These are phyloP conservation scores for Nowickia ferox DNA, from an alignment of 2,888 invertebrate genomes.

Conservation along the genomic window DNA sequence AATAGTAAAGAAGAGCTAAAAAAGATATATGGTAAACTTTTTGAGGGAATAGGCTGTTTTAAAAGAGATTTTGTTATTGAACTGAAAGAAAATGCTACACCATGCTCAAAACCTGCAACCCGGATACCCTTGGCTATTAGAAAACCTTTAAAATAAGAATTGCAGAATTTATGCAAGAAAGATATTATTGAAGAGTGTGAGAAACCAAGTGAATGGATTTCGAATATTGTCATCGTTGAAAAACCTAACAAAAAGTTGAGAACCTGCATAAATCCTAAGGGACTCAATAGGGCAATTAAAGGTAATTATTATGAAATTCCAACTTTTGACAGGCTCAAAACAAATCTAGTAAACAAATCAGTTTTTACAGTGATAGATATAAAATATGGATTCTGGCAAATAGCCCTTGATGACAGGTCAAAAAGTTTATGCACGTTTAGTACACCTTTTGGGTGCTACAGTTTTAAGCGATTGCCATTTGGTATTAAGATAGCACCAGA, in stretches of 20 bases:
- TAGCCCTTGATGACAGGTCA: constrained; percentile 49
- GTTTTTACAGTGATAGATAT: constrained; percentile 71
- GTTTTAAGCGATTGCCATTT: constrained; percentile 45
- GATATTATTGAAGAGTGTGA: constrained; percentile 36
- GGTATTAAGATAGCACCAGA: constrained; percentile 62
- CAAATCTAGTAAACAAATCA: constrained; percentile 6
- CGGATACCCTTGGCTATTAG: constrained; percentile 42
- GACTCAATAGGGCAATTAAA: no score
- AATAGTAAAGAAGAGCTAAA: not conserved
- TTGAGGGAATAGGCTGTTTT: constrained; percentile 5
- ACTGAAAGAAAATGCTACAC: constrained; percentile 53
- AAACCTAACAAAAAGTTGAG: constrained; percentile 57
- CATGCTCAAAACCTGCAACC: constrained; percentile 42
- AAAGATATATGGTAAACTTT: not conserved
- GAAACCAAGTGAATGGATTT: constrained; percentile 30
- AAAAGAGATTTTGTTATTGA: constrained; percentile 21
- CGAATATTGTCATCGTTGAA: constrained; percentile 62
- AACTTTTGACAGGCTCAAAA: no score
- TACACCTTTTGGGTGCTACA: no score
- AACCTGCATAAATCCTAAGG: constrained; percentile 46
- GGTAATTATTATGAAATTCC: no score
- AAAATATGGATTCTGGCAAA: constrained; percentile 65
- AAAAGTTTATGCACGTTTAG: constrained; percentile 28
- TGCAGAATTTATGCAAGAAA: constrained; percentile 28
- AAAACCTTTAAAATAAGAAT: constrained; percentile 29